Evolutionary conservation across 2,888 invertebrate genomes (phyloP).

Genomic region (Steinernema scapterisci): DNA sequence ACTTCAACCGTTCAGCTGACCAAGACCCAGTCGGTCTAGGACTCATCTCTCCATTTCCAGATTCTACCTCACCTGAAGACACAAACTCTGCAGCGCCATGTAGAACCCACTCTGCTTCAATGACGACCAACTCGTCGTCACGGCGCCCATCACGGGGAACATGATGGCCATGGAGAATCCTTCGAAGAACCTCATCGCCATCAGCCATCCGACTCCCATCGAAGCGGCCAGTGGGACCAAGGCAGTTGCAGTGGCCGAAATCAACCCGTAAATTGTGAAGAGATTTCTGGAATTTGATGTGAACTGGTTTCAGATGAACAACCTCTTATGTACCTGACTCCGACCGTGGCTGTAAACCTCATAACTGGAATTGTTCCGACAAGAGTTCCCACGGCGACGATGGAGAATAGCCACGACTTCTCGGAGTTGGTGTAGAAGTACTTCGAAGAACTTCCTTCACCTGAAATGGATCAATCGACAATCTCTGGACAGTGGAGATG

Average conservation of each 20-base stretch:
- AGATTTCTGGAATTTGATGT: conserved; percentile 2
- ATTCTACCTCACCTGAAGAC: neutral
- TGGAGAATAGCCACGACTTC: conserved; percentile 19
- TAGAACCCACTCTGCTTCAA: conserved; percentile 40
- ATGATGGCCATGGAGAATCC: conserved; percentile 42
- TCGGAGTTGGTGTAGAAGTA: neutral
- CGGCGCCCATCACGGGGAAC: conserved; percentile 43
- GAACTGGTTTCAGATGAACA: neutral
- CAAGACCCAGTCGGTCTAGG: too few species aligned
- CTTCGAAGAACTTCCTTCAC: neutral
- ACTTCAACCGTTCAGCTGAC: too few species aligned
- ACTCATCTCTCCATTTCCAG: too few species aligned
- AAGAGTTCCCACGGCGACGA: neutral
- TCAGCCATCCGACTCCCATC: neutral
- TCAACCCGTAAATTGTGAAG: neutral
- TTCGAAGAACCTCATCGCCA: neutral
- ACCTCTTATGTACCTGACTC: neutral
- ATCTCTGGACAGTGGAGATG: neutral
- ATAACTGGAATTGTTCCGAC: conserved; percentile 14
- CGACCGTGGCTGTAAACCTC: conserved; percentile 12
- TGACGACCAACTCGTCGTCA: conserved; percentile 43
- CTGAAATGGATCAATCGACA: neutral
- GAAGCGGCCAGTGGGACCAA: neutral
- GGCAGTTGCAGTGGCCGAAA: neutral
- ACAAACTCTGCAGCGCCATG: conserved; percentile 33